Conservation (phyloP, 2,888 invertebrate genomes). For the Meloe dianella region DNA sequence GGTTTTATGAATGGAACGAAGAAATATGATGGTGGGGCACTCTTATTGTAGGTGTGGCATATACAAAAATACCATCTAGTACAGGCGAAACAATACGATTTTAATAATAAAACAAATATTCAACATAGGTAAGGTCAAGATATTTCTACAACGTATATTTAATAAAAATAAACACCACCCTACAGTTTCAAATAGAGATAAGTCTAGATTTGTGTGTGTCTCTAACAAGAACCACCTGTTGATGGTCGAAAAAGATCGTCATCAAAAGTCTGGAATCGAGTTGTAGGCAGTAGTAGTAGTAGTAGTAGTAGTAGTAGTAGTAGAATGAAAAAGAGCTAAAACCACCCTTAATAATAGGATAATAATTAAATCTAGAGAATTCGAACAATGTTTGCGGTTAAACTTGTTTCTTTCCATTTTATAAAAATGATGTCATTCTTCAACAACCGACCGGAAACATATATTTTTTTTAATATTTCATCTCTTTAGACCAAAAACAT, state of each 20-base stretch:
- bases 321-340: too few relatives aligned
- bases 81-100: not conserved
- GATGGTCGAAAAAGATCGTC: too few relatives aligned
- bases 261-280: too few relatives aligned
- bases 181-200: too few relatives aligned
- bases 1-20: slow-evolving; percentile 50
- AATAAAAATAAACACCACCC: slow-evolving; percentile 28
- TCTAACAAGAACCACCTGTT: slow-evolving; percentile 22
- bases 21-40: slow-evolving; percentile 33
- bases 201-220: too few relatives aligned
- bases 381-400: too few relatives aligned
- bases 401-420: slow-evolving; percentile 3
- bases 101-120: not conserved
- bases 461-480: slow-evolving; percentile 22
- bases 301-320: too few relatives aligned
- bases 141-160: slow-evolving; percentile 26
- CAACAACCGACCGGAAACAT: slow-evolving; percentile 31
- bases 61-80: slow-evolving; percentile 21
- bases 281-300: too few relatives aligned
- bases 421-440: slow-evolving; percentile 27
- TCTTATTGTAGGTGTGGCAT: slow-evolving; percentile 23
- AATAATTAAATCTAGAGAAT: too few relatives aligned
- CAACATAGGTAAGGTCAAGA: slow-evolving; percentile 33
- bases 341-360: too few relatives aligned
- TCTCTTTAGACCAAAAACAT: too few relatives aligned